phyloP scores from a whole-genome alignment of 2,113 vertebrate genomes.

The Pantherophis guttatus region DNA sequence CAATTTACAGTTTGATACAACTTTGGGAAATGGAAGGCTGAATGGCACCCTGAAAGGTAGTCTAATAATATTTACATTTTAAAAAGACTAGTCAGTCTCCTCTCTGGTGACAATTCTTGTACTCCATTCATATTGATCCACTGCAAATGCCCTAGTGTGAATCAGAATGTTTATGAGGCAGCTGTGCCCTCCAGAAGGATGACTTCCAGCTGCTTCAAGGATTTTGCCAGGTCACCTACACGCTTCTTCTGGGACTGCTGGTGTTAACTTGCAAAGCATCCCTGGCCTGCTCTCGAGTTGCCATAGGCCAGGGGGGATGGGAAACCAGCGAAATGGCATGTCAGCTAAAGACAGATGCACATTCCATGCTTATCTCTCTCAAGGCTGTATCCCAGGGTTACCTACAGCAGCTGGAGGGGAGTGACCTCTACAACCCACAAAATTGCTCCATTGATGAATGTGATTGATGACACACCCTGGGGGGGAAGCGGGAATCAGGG shows the following conservation, averaged over 20 bases:
- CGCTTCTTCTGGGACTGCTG: background rate
- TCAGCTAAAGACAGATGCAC: no score
- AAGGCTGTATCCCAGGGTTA: no score
- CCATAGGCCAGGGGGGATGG: no score
- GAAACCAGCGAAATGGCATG: no score
- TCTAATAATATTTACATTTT: background rate
- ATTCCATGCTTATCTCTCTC: no score
- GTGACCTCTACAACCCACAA: no score
- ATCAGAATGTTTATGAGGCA: background rate
- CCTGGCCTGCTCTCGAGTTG: no score
- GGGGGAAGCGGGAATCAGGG: no score
- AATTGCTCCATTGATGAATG: no score
- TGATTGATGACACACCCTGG: no score
- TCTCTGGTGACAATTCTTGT: background rate
- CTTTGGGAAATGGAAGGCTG: background rate
- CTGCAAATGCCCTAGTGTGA: background rate
- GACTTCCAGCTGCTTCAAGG: background rate
- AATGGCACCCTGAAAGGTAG: background rate
- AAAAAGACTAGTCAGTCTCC: background rate
- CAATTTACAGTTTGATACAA: background rate
- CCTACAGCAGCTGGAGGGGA: no score
- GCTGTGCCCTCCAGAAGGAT: background rate
- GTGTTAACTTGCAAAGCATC: no score
- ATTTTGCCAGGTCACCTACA: background rate
- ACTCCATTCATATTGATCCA: background rate